Evolutionary conservation across 37 sponge, comb jelly and placozoan genomes (phyloP), one percentile per base, ranked within the genome.

Genomic region (Beroe forskalii): DNA sequence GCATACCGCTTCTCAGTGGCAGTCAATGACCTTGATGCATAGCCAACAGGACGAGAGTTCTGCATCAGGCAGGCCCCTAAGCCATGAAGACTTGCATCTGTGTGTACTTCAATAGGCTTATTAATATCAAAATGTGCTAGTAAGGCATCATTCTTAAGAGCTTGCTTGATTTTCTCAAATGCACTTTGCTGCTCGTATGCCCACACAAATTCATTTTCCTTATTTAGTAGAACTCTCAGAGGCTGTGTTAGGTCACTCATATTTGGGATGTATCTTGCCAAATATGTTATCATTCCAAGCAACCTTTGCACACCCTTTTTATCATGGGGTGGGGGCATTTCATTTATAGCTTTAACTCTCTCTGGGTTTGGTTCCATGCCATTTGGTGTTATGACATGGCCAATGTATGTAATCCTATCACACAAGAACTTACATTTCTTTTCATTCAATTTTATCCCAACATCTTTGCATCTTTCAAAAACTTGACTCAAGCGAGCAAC

Each of bases 261-360:
- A 33, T 91, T 92, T 23, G 61, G 89, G 12, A 92, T 40, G 42
- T 91, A 90, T 62, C 92, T 93, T 3, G 90, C 92, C 38, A 92
- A 55, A 76, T 92, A 90, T 40, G 91, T 93, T 0, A 90, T 91
- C 94, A 92, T 93, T 19, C 94, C 94, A 62, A 91, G 33, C 67
- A 93, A 90, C 17, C 92, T 40, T 30, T 92, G 30, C n/a, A 93
- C 4, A 40, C 76, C 89, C 1, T 86, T 27, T 9, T 89, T 62
- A 3, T 39, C 55, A 27, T 27, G 61, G 17, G 92, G 92, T 35
- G 25, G 42, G 0, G 67, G 48, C 92, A 93, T 90, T 19, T 39
- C 36, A 3, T 4, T 62, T 33, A 90, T 90, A 22, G 91, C 86
- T 20, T 48, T 28, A 35, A 67, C 90, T 39, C 91, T 91, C 61